These are phyloP conservation scores for Poeciliopsis turneri DNA, from an alignment of 2,797 vertebrate species.

Conservation along the genomic window DNA sequence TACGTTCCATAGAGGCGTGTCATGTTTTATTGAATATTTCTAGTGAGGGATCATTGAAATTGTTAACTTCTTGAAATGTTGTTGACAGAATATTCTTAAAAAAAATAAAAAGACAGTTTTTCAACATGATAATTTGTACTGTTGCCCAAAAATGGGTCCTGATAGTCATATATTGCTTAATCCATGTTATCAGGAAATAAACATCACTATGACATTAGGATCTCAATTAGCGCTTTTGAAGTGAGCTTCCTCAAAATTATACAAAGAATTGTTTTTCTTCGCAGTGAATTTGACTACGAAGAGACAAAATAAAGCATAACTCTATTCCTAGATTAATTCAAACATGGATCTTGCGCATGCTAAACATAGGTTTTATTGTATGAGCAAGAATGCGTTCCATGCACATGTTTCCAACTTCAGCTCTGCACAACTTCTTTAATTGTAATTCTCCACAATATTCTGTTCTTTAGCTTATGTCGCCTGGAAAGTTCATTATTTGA, in stretches of 20 bases:
- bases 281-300: too few species aligned
- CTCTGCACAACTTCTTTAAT: background rate
- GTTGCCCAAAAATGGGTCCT: background rate
- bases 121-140: background rate
- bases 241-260: background rate
- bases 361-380: background rate
- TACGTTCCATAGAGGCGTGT: background rate
- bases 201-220: background rate
- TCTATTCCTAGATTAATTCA: background rate
- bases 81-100: background rate
- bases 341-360: background rate
- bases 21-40: background rate
- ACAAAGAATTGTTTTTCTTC: background rate
- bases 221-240: background rate
- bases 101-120: background rate
- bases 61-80: background rate
- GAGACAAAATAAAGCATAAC: too few species aligned
- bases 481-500: background rate
- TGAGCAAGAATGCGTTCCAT: background rate
- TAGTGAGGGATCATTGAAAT: background rate
- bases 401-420: background rate
- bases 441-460: background rate
- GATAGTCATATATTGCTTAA: background rate
- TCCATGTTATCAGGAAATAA: background rate
- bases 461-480: background rate